Evolutionary conservation across 2,888 invertebrate genomes (phyloP).

Genomic region (Lamellibrachia satsuma): DNA sequence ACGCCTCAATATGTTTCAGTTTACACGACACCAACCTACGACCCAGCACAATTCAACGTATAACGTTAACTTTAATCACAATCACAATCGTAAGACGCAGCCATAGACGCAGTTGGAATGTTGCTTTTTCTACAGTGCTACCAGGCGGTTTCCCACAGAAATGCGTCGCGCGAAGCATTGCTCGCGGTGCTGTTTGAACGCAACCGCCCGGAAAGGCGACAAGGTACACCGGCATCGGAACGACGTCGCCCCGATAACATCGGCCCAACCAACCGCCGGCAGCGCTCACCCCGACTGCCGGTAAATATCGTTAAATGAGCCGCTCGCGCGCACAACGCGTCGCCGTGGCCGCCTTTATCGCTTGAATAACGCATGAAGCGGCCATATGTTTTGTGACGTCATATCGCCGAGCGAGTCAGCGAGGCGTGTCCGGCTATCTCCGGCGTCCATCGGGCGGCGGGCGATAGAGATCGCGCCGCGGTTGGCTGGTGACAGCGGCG

Average conservation of each 20-base stretch:
- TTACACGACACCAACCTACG: neutral
- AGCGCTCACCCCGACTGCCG: neutral
- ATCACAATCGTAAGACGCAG: neutral
- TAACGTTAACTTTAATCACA: neutral
- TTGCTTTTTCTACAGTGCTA: neutral
- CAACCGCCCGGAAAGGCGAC: neutral
- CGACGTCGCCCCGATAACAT: conserved; percentile 13
- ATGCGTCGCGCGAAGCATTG: neutral
- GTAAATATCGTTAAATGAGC: conserved; percentile 17
- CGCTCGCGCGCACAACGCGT: neutral
- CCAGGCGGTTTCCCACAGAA: neutral
- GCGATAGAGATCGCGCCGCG: neutral
- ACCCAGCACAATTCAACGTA: neutral
- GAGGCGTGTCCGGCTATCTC: conserved; percentile 6
- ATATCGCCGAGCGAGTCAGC: conserved; percentile 13
- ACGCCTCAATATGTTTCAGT: neutral
- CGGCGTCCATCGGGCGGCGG: conserved; percentile 6
- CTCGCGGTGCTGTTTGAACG: neutral
- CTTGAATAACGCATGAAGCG: neutral
- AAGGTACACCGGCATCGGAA: neutral
- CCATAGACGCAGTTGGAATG: neutral
- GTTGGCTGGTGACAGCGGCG: conserved; percentile 10
- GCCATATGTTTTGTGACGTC: conserved; percentile 17
- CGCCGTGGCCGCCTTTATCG: neutral
- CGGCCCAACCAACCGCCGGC: neutral